Base-by-base conservation (phyloP, 1,140 invertebrate genomes). In the Papilio aristodemus region DNA sequence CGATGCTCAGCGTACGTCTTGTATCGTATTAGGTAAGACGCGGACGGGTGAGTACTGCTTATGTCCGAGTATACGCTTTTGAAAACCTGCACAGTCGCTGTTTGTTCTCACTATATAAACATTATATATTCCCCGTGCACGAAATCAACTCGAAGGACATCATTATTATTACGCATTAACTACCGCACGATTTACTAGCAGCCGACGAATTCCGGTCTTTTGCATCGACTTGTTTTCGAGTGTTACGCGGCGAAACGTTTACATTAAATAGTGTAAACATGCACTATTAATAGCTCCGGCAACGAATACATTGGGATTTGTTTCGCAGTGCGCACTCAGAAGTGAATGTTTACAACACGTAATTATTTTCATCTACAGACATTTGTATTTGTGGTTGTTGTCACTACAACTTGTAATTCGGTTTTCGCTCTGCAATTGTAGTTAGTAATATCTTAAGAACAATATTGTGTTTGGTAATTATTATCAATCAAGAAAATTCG, bases 231-330 rank as follows among this genome's bases (percentile, higher is more conserved):
- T 54, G 46, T 54, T 54, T 54, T 54, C 58, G 36, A 60, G 36
- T 60, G 36, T 60, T 32, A n/a, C 27, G 27, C 36, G 58, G 25
- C 27, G 36, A 32, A 32, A 62, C 36, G 59, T 62, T 62, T 62
- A 38, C 37, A 62, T 37, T 36, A 39, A 62, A 39, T 38, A 62
- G 37, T 62, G 36, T 62, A 62, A 62, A 62, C 59, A 62, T 39
- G 59, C 27, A 62, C 59, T 62, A 62, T 62, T 62, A 62, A 19
- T 62, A 62, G 59, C 14, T 19, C 14, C 59, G 6, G 32, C 39
- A 54, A 22, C 59, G 32, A 62, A 39, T 62, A 62, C 59, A 62
- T 39, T 39, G 59, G 37, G 14, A 36, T 62, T 39, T 39, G 36
- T 38, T 62, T 62, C 59, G 9, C 27, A 54, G 46, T 54, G 46